Conservation (phyloP, 1,140 invertebrate genomes). For the Penaeus chinensis region DNA sequence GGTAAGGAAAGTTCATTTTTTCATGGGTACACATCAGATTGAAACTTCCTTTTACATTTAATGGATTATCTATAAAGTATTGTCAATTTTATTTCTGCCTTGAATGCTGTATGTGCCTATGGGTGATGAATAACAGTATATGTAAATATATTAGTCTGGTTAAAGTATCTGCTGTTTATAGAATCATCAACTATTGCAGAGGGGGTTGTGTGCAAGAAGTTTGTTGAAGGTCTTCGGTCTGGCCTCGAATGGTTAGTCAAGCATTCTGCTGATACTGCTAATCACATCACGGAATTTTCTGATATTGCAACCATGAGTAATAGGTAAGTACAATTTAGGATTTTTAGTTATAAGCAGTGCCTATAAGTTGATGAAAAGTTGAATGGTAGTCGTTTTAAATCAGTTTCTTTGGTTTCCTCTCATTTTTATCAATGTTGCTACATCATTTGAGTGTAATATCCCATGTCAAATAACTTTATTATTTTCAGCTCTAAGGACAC, state of each 20-base stretch:
- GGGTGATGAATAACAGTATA: no score
- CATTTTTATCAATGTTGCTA: not conserved
- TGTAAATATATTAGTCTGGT: no score
- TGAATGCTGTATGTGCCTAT: no score
- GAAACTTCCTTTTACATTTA: no score
- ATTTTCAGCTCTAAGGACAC: constrained; percentile 4
- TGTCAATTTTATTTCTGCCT: no score
- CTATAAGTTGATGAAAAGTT: no score
- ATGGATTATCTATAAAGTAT: no score
- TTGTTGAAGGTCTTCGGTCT: constrained; percentile 18
- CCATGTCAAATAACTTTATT: not conserved
- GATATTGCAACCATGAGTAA: not conserved
- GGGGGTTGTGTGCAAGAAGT: constrained; percentile 11
- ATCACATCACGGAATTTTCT: not conserved
- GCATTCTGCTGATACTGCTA: constrained; percentile 28
- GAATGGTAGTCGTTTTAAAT: no score
- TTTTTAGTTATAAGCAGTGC: no score
- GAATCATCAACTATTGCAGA: not conserved
- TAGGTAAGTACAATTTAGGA: no score
- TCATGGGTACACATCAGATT: not conserved
- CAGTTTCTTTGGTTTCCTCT: not conserved
- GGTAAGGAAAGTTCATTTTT: constrained; percentile 10
- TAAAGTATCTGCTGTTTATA: no score
- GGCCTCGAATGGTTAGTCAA: constrained; percentile 36
- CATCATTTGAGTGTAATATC: not conserved